Base-by-base conservation (phyloP, 1,140 invertebrate genomes). In the Rhopalosiphum maidis region DNA sequence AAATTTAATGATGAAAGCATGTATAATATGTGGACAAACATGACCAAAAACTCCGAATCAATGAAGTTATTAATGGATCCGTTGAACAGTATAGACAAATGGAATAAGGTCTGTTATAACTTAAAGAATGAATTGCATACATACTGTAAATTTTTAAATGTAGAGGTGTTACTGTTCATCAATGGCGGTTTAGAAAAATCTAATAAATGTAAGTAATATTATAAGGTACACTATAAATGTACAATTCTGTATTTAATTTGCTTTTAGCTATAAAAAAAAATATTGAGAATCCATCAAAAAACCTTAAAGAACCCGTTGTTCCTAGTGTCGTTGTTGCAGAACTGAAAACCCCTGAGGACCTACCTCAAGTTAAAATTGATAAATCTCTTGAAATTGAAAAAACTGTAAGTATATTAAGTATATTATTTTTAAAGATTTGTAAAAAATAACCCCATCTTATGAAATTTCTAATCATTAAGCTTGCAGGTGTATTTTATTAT, bases 1-100 rank as follows among this genome's bases (percentile, higher is more conserved):
- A 51, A 60, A 43, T 35, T 35, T 11, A 46, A 88, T 2, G 41
- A 88, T 4, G 2, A 21, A 37, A 43, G 30, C 1, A 23, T 93
- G 25, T 89, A 89, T 18, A 1, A 48, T 0, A 25, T 41, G 22
- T 93, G 93, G 93, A 89, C 23, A 89, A 23, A 68, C 6, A 55
- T 82, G 2, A 51, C 54, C 18, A 21, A 68, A 18, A n/a, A 9
- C 9, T 77, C 54, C 4, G 55, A 41, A 35, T 51, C 87, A 25
- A 54, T 93, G 48, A 88, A 60, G 46, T 46, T 93, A 46, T 21
- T 93, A 2, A 90, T 93, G 87, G 37, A 93, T 5, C 93, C 86
- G 22, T 35, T 93, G 1, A 46, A 77, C 22, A n/a, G 55, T n/a
- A 25, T 77, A 21, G 15, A 2, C 0, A 68, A 82, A 82, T 88